Conservation (phyloP, 1,140 invertebrate species). For the Neodiprion pinetum region DNA sequence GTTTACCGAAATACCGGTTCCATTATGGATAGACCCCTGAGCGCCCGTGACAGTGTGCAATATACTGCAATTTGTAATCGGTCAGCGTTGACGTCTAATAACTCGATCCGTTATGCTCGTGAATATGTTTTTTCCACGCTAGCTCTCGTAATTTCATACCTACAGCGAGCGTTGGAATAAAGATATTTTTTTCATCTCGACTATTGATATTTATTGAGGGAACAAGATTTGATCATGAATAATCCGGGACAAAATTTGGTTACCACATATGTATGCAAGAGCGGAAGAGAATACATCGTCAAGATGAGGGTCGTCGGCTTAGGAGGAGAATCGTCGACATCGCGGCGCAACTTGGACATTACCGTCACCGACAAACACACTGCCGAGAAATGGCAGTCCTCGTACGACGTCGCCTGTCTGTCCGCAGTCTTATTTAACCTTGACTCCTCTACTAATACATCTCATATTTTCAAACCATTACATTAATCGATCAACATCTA, state of each 20-base stretch:
- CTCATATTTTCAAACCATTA: conserved; percentile 5
- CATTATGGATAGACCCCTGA: no score
- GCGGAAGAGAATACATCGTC: conserved; percentile 56
- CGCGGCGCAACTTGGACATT: conserved; percentile 51
- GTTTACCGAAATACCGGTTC: no score
- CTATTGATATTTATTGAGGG: no score
- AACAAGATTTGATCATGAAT: conserved; percentile 28
- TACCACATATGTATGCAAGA: conserved; percentile 58
- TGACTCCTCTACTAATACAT: background rate
- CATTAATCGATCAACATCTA: conserved; percentile 16
- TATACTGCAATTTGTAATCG: no score
- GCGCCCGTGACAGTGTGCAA: no score
- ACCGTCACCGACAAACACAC: conserved; percentile 61
- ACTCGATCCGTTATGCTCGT: no score
- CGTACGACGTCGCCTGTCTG: conserved; percentile 60
- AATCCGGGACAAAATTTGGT: conserved; percentile 52
- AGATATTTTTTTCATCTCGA: no score
- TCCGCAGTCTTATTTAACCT: conserved; percentile 4
- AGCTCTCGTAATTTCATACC: no score
- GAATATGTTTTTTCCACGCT: no score
- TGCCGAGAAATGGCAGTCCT: conserved; percentile 63
- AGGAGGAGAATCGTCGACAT: conserved; percentile 21
- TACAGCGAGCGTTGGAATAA: no score
- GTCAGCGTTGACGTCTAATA: no score
- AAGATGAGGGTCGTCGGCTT: conserved; percentile 52